phyloP scores from a whole-genome alignment of 2,888 invertebrate genomes.

The Tetrapedia diversipes region DNA sequence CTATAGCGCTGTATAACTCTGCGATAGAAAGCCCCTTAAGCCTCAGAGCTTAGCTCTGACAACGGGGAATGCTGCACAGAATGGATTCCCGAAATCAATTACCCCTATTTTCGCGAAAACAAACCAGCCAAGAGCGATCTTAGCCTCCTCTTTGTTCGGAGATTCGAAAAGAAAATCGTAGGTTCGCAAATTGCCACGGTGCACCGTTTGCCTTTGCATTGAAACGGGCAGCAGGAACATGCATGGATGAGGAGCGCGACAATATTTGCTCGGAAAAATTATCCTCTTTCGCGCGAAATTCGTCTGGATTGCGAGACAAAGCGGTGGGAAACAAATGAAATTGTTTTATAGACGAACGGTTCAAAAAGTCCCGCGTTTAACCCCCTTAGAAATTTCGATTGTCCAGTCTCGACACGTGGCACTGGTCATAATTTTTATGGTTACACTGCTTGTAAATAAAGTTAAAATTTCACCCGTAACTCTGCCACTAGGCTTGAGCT shows the following conservation, averaged over 20 bases:
- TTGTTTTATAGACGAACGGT: conserved; percentile 1
- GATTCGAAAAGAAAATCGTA: too few relatives aligned
- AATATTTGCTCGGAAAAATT: conserved; percentile 35
- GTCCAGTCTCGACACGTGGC: too few relatives aligned
- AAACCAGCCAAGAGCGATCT: not conserved
- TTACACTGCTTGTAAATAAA: too few relatives aligned
- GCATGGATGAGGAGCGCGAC: conserved; percentile 13
- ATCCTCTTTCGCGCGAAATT: not conserved
- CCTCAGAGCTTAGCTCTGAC: not conserved
- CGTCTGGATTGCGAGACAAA: not conserved
- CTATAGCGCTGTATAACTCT: not conserved
- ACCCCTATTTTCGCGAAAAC: not conserved
- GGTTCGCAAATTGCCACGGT: not conserved
- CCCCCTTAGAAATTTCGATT: too few relatives aligned
- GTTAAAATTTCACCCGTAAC: too few relatives aligned
- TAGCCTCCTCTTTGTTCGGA: too few relatives aligned
- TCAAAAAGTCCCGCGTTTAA: conserved; percentile 26
- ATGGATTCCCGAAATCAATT: conserved; percentile 22
- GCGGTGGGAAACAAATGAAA: conserved; percentile 42
- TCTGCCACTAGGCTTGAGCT: too few relatives aligned
- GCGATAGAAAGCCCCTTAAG: not conserved
- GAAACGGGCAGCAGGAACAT: too few relatives aligned
- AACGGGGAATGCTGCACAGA: not conserved
- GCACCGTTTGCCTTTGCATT: not conserved
- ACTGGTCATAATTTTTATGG: too few relatives aligned